Evolutionary conservation across 2,888 invertebrate genomes (phyloP).

Genomic region (Parapristionchus giblindavisi): DNA sequence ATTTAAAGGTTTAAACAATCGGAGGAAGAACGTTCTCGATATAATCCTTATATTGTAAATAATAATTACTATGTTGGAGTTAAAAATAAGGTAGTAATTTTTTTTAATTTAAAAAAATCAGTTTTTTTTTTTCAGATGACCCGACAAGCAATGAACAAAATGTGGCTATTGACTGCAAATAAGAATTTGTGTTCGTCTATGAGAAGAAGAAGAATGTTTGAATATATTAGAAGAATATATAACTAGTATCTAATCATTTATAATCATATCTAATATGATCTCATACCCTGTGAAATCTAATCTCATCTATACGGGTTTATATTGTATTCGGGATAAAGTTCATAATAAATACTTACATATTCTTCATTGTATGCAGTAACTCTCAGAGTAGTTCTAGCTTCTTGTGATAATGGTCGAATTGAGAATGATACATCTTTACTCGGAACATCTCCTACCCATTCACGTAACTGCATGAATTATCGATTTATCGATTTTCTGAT

Average conservation of each 20-base stretch:
- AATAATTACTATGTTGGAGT: slow-evolving; percentile 67
- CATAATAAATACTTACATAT: slow-evolving; percentile 42
- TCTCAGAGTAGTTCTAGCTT: slow-evolving; percentile 7
- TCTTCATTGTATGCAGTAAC: slow-evolving; percentile 45
- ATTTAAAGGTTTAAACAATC: slow-evolving; percentile 55
- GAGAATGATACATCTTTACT: slow-evolving; percentile 44
- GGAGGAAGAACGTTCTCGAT: slow-evolving; percentile 45
- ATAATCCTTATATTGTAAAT: slow-evolving; percentile 60
- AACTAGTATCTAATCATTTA: no score
- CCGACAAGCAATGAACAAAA: slow-evolving; percentile 60
- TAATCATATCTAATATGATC: no score
- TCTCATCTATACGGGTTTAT: no score
- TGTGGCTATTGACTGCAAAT: slow-evolving; percentile 58
- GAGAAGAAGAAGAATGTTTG: slow-evolving; percentile 31
- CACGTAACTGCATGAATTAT: slow-evolving; percentile 42
- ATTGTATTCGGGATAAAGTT: no score
- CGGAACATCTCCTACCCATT: slow-evolving; percentile 49
- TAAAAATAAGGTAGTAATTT: slow-evolving; percentile 53
- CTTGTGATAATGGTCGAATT: slow-evolving; percentile 46
- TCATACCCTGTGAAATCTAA: no score
- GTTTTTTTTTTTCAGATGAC: slow-evolving; percentile 44
- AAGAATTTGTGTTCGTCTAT: slow-evolving; percentile 39
- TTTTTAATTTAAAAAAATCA: not conserved
- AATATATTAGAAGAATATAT: no score
- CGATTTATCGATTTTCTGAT: not conserved